Conservation (phyloP, 2,113 vertebrate genomes). For the Poecile atricapillus region DNA sequence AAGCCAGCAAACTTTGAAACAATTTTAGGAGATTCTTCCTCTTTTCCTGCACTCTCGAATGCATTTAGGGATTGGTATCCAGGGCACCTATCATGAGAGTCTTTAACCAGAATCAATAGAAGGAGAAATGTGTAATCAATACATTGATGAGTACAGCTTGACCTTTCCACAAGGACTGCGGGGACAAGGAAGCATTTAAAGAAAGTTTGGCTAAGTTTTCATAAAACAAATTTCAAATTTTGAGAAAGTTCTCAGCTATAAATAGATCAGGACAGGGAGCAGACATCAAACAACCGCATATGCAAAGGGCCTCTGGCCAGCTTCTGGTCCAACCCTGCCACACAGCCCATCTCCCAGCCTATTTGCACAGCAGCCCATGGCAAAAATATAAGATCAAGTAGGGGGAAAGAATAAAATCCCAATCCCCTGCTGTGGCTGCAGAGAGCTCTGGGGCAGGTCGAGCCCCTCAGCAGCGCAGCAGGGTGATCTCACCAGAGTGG, state of each 20-base stretch:
- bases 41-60: not conserved
- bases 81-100: slow-evolving; percentile 21
- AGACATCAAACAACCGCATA: slow-evolving; percentile 36
- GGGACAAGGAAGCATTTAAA: not conserved
- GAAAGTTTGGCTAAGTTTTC: not conserved
- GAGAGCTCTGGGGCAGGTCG: not conserved
- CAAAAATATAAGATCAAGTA: not conserved
- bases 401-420: not conserved
- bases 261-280: not conserved
- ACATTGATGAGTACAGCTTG: slow-evolving; percentile 27
- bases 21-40: not conserved
- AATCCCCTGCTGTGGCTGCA: not conserved
- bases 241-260: slow-evolving; percentile 4
- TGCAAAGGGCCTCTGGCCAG: slow-evolving; percentile 14
- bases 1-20: not conserved
- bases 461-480: not conserved
- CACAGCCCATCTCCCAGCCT: not conserved
- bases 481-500: rapidly evolving
- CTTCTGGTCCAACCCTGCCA: not conserved
- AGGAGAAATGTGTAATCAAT: slow-evolving; percentile 46
- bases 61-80: slow-evolving; percentile 23
- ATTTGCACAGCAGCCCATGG: slow-evolving; percentile 1
- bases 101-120: slow-evolving; percentile 40
- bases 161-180: slow-evolving; percentile 14
- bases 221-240: not conserved